These are phyloP conservation scores for Phyllotreta cruciferae DNA, from an alignment of 2,888 invertebrate genomes.

Conservation along the genomic window DNA sequence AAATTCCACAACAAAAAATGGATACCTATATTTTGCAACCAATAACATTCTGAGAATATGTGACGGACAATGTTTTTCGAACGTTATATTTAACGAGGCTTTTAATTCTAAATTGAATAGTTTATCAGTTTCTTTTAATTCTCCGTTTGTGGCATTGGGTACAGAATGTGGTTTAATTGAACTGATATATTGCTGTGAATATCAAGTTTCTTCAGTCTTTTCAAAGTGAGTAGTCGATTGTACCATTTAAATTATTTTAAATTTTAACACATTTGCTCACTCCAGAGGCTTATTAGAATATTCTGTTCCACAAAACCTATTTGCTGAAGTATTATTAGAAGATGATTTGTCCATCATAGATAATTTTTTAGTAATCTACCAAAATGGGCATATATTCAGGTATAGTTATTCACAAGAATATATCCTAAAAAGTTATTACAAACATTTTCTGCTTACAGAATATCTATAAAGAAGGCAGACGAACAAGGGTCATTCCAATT, in stretches of 20 bases:
- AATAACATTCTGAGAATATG: constrained; percentile 39
- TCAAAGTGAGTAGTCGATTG: constrained; percentile 28
- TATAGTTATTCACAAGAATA: not conserved
- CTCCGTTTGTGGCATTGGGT: constrained; percentile 5
- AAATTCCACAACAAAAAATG: constrained; percentile 31
- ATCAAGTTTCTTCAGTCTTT: constrained; percentile 11
- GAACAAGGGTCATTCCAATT: constrained; percentile 15
- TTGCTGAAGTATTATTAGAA: constrained; percentile 20
- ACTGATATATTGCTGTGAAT: not conserved
- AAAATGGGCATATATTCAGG: constrained; percentile 24
- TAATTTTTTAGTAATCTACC: constrained; percentile 24
- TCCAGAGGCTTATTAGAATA: constrained; percentile 17
- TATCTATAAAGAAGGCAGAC: not conserved
- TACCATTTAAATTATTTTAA: not conserved
- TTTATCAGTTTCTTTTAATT: constrained; percentile 32
- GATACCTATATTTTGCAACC: constrained; percentile 34
- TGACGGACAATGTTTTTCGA: constrained; percentile 33
- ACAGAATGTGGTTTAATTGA: too few relatives aligned
- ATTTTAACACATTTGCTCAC: not conserved
- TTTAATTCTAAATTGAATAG: constrained; percentile 36
- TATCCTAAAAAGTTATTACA: not conserved
- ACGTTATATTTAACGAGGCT: constrained; percentile 33
- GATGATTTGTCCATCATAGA: not conserved
- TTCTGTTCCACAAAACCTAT: not conserved
- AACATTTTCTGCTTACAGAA: constrained; percentile 15